Evolutionary conservation across 2,888 invertebrate species (phyloP), one percentile per base, ranked within the genome.

Genomic region (Aspidiotus rigidus): DNA sequence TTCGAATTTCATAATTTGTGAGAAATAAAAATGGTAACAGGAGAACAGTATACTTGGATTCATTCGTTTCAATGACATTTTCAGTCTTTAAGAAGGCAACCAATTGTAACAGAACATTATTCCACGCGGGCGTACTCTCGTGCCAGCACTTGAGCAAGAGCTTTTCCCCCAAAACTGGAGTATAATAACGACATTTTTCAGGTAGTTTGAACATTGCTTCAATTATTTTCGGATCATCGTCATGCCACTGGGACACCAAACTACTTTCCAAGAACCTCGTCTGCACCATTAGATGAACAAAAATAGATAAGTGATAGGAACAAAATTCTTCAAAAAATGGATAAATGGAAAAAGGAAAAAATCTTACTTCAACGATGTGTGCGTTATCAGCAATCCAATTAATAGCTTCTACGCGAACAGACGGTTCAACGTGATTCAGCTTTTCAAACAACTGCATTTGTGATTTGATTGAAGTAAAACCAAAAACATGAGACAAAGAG

Each of bases 381-480:
- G 81, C 81, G 72, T 84, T 81, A 71, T 83, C 80, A 0, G 83
- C 78, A 10, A 93, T 78, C 72, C 83, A 83, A 73, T 84, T 80
- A 0, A 92, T 80, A 0, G 89, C 90, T 74, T 83, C 80, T 2
- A 83, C 78, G 72, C 93, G 82, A 66, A 88, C 80, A 61, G 83
- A 78, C 0, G 85, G 77, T 74, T 84, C 86, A 0, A 85, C 80
- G 77, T 93, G 89, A 74, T 89, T 87, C 0, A 93, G 77, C 74
- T 86, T 85, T 66, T 66, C 60, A 11, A 70, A 70, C 17, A 61
- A 44, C 39, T 70, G 54, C 2, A 66, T 15, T 28, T 70, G 62
- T 7, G 70, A 61, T 10, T 53, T 56, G 16, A 61, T 55, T 7
- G 70, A 70, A 39, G 70, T 66, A 17, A 70, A 41, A n/a, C 70